phyloP scores from a whole-genome alignment of 2,888 invertebrate species.

The Agriotes lineatus region DNA sequence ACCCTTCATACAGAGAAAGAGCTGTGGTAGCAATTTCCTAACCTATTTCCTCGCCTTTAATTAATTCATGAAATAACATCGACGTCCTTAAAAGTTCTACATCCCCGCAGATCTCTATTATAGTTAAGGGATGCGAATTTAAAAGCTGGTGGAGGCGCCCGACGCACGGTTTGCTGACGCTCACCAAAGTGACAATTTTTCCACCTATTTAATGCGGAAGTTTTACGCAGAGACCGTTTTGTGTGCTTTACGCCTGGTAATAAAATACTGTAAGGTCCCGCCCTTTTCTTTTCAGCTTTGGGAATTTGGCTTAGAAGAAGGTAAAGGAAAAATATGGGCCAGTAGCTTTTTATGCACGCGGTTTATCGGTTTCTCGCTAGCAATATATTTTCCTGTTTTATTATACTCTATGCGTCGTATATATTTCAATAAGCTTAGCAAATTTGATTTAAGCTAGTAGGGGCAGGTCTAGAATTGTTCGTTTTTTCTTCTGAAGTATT shows the following conservation, averaged over 20 bases:
- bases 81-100: too few species aligned
- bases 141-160: not conserved
- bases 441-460: not conserved
- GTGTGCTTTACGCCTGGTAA: not conserved
- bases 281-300: not conserved
- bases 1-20: too few species aligned
- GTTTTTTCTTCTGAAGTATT: too few species aligned
- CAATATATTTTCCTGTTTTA: not conserved
- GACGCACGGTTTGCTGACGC: not conserved
- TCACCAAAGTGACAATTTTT: not conserved
- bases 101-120: too few species aligned
- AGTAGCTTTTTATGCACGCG: not conserved
- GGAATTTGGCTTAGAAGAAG: not conserved
- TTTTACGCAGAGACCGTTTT: not conserved
- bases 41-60: too few species aligned
- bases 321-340: not conserved
- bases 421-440: not conserved
- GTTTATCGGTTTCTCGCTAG: not conserved
- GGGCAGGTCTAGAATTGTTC: not conserved
- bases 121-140: not conserved
- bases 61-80: too few species aligned
- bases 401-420: slow-evolving; percentile 1
- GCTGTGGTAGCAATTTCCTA: too few species aligned
- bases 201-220: not conserved
- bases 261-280: not conserved